These are phyloP conservation scores for Pelusios castaneus DNA, from an alignment of 2,113 vertebrate species.

Conservation along the genomic window DNA sequence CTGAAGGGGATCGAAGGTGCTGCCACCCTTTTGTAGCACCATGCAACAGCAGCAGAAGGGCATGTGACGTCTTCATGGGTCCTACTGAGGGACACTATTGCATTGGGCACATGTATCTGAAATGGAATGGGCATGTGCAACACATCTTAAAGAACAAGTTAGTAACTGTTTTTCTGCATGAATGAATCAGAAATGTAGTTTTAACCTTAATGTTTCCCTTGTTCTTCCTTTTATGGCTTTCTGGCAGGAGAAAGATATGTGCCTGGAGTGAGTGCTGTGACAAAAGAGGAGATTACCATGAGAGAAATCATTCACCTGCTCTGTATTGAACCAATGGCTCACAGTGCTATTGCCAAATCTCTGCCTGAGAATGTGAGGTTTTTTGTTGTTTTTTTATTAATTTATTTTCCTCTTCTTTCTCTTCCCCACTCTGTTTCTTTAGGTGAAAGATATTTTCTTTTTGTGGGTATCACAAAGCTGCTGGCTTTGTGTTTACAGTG, in stretches of 20 bases:
- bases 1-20: neutral
- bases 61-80: neutral
- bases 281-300: constrained; percentile 92
- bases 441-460: neutral
- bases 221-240: constrained; percentile 14
- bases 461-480: neutral
- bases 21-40: neutral
- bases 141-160: neutral
- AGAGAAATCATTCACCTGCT: constrained; percentile 95
- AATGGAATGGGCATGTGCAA: neutral
- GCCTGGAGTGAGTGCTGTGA: constrained; percentile 92
- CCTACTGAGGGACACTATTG: neutral
- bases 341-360: constrained; percentile 92
- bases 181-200: neutral
- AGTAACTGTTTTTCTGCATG: neutral
- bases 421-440: neutral
- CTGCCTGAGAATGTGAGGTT: constrained; percentile 93
- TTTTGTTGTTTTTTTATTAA: neutral
- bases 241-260: constrained; percentile 91
- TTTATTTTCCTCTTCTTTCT: neutral
- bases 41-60: neutral
- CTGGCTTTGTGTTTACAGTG: neutral
- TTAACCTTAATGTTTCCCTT: rapidly evolving
- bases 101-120: neutral
- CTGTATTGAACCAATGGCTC: constrained; percentile 97